These are phyloP conservation scores for Pterostichus niger DNA, from an alignment of 2,888 invertebrate species.

Conservation along the genomic window DNA sequence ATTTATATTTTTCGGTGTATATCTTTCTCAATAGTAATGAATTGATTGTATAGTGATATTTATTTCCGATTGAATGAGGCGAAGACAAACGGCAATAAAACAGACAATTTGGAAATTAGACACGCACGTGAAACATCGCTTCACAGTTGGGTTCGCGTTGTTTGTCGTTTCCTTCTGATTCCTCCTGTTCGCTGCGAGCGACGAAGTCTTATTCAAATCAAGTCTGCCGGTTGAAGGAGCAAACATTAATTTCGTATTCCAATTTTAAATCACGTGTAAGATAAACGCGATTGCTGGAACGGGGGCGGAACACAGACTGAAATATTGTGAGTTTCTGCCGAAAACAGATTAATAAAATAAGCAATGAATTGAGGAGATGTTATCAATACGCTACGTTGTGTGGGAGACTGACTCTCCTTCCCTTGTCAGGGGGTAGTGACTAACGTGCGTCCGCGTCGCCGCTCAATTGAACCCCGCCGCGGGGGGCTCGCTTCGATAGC, in stretches of 20 bases:
- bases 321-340: constrained; percentile 65
- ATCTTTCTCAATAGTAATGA: not conserved
- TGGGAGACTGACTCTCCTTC: not conserved
- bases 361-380: constrained; percentile 67
- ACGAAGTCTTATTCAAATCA: constrained; percentile 64
- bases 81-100: constrained; percentile 47
- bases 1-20: too few species aligned
- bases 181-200: constrained; percentile 21
- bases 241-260: constrained; percentile 67
- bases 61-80: constrained; percentile 5
- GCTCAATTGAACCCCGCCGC: constrained; percentile 51
- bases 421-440: constrained; percentile 6
- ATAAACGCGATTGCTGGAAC: constrained; percentile 65
- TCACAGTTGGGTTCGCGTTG: constrained; percentile 24
- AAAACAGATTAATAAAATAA: constrained; percentile 67
- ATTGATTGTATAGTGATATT: not conserved
- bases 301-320: constrained; percentile 63
- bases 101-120: constrained; percentile 43
- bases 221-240: constrained; percentile 62
- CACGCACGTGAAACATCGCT: constrained; percentile 45
- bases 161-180: constrained; percentile 18
- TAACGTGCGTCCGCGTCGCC: constrained; percentile 49
- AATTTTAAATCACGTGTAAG: constrained; percentile 67
- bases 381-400: constrained; percentile 58
- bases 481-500: constrained; percentile 12